phyloP scores from a whole-genome alignment of 2,888 invertebrate genomes.

The Nomada goodeniana region DNA sequence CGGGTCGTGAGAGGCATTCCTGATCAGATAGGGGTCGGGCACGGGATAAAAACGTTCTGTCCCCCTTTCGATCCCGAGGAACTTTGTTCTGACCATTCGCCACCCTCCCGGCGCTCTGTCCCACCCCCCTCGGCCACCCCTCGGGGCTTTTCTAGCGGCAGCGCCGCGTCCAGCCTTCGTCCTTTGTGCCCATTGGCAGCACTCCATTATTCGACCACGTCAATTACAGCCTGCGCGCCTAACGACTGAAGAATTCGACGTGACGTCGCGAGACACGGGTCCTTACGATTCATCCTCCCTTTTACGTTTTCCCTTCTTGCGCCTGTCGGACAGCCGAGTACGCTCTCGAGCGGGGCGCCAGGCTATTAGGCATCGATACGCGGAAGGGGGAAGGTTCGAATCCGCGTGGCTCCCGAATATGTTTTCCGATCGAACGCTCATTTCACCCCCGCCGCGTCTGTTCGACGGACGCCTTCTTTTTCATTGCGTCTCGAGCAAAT shows the following conservation, averaged over 20 bases:
- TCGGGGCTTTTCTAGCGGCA: constrained; percentile 47
- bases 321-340: constrained; percentile 52
- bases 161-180: constrained; percentile 45
- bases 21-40: constrained; percentile 73
- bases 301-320: not conserved
- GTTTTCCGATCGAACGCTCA: constrained; percentile 37
- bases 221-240: constrained; percentile 70
- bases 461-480: constrained; percentile 24
- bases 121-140: constrained; percentile 5
- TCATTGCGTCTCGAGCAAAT: constrained; percentile 49
- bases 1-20: constrained; percentile 74
- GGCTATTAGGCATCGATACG: constrained; percentile 55
- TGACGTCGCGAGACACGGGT: constrained; percentile 53
- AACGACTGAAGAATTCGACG: constrained; percentile 71
- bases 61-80: constrained; percentile 68
- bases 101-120: constrained; percentile 36
- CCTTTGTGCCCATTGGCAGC: constrained; percentile 69
- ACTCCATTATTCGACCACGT: constrained; percentile 72
- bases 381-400: constrained; percentile 50
- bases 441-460: constrained; percentile 30
- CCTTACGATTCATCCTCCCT: constrained; percentile 50
- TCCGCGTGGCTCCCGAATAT: constrained; percentile 23
- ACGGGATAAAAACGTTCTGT: constrained; percentile 73
- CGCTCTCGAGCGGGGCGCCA: constrained; percentile 33
- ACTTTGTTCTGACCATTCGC: constrained; percentile 67